phyloP scores from a whole-genome alignment of 2,797 vertebrate genomes.

The Acanthurus tractus region DNA sequence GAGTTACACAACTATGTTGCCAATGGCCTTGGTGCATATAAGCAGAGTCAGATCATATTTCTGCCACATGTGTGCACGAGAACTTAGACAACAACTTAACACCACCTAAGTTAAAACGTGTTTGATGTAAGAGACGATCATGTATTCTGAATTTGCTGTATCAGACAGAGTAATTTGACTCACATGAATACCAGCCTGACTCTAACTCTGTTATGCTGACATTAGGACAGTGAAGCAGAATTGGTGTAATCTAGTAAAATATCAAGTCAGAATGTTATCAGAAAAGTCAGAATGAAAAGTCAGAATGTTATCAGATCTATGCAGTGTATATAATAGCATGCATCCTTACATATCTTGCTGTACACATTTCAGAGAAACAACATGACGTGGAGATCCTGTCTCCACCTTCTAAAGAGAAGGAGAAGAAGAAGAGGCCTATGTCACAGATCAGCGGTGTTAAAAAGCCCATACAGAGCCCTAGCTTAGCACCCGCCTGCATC shows the following conservation, averaged over 20 bases:
- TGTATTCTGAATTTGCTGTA: neutral
- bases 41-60: neutral
- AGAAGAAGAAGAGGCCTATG: slow-evolving; percentile 89
- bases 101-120: neutral
- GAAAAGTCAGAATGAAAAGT: neutral
- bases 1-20: too few relatives aligned
- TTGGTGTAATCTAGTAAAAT: neutral
- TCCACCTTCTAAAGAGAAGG: slow-evolving; percentile 83
- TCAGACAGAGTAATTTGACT: too few relatives aligned
- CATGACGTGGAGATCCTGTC: slow-evolving; percentile 92
- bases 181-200: too few relatives aligned
- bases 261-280: neutral
- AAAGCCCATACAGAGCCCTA: slow-evolving; percentile 82
- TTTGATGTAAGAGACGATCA: neutral
- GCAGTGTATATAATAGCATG: neutral
- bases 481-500: slow-evolving; percentile 82
- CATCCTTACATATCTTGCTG: slow-evolving; percentile 9
- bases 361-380: slow-evolving; percentile 88
- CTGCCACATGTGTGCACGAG: neutral
- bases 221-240: too few relatives aligned
- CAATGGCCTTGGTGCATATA: neutral
- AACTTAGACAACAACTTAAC: neutral
- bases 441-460: slow-evolving; percentile 91
- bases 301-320: neutral
- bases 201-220: too few relatives aligned